Conservation (phyloP, 2,113 vertebrate species). For the Prinia subflava region DNA sequence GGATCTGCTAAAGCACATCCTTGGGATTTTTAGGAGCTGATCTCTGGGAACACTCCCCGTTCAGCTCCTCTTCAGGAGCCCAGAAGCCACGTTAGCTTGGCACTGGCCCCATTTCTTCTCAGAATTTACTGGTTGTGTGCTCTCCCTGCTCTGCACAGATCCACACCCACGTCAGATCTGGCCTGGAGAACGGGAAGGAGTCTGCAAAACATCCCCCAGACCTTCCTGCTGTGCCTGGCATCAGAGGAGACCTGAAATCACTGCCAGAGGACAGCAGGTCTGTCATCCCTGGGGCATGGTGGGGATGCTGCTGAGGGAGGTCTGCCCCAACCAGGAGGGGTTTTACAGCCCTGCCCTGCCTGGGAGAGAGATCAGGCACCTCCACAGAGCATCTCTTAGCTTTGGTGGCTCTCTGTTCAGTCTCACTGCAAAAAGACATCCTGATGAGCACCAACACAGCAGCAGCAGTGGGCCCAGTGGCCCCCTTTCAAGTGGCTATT, state of each 20-base stretch:
- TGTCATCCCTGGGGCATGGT: neutral
- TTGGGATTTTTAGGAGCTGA: neutral
- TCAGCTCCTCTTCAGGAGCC: neutral
- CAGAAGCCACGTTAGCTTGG: neutral
- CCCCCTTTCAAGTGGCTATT: neutral
- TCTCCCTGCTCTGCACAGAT: neutral
- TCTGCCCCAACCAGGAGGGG: too few relatives aligned
- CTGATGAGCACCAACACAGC: slow-evolving; percentile 25
- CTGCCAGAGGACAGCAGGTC: neutral
- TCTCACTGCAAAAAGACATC: neutral
- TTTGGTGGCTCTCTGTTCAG: neutral
- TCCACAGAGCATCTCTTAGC: neutral
- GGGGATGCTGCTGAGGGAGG: neutral
- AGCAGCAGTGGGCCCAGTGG: neutral
- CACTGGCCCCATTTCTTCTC: neutral
- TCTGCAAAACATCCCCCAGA: neutral
- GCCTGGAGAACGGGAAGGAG: neutral
- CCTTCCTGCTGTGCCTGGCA: neutral
- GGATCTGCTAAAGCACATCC: neutral
- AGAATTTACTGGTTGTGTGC: neutral
- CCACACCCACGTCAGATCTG: neutral
- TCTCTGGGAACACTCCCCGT: neutral
- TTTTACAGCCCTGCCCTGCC: neutral
- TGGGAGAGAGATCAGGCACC: neutral
- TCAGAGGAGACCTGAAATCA: neutral